These are phyloP conservation scores for Melanophora roralis DNA, from an alignment of 2,888 invertebrate species.

Conservation along the genomic window DNA sequence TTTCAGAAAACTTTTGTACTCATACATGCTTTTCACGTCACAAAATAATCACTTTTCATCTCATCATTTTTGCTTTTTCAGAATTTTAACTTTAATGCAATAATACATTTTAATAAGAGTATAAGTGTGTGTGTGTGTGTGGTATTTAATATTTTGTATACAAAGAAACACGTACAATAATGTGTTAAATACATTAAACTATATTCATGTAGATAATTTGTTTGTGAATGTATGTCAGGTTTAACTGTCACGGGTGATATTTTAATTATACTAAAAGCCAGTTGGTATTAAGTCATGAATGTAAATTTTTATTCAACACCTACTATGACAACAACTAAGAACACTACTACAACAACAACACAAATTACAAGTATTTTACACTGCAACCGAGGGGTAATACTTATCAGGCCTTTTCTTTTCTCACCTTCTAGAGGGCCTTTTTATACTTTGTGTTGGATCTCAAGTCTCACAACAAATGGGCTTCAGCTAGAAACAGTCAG, in stretches of 20 bases:
- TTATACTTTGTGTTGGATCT: too few relatives aligned
- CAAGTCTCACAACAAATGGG: too few relatives aligned
- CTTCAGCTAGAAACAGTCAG: too few relatives aligned
- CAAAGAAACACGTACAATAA: neutral
- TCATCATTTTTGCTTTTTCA: conserved; percentile 14
- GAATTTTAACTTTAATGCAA: neutral
- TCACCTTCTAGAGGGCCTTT: too few relatives aligned
- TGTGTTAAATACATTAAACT: neutral
- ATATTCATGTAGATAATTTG: neutral
- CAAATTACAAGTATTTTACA: conserved; percentile 12
- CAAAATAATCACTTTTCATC: conserved; percentile 32
- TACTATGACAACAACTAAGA: conserved; percentile 18
- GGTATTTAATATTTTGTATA: neutral
- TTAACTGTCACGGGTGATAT: conserved; percentile 56
- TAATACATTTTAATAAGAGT: too few relatives aligned
- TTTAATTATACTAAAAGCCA: conserved; percentile 65
- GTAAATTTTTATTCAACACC: conserved; percentile 60
- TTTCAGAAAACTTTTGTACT: conserved; percentile 1
- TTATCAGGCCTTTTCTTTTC: too few relatives aligned
- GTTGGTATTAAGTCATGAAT: conserved; percentile 54
- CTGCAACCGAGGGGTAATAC: too few relatives aligned
- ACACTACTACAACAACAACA: neutral
- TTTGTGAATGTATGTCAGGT: conserved; percentile 31
- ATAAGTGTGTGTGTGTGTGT: too few relatives aligned
- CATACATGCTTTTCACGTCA: neutral